Base-by-base conservation (phyloP, 2,113 vertebrate species). In the Vireo altiloquus region DNA sequence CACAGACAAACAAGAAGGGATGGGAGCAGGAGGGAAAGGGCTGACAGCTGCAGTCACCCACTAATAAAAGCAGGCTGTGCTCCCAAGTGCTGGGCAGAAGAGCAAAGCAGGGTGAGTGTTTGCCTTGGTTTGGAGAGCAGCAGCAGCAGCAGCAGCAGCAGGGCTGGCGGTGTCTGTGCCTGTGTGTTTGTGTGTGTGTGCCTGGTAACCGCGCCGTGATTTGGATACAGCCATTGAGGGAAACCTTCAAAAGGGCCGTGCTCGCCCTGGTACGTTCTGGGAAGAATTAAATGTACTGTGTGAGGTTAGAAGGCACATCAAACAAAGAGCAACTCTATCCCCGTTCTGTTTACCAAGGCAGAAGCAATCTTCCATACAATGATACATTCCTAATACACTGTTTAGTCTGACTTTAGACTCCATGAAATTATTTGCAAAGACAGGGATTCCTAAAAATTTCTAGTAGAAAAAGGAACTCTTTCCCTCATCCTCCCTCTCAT, bases 321-420 rank as follows among this genome's bases (percentile, higher is more conserved):
- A 84, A 92, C 77, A 92, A 59, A 89, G 47, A 69, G 90, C 76
- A 84, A 91, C 27, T 52, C 74, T 91, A 95, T 90, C 69, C 90
- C 33, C 21, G 17, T 61, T 96, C 89, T 92, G 50, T 94, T 91
- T 95, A 96, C 92, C 64, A 44, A 13, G 54, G 91, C 91, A 94
- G 64, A 86, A 95, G 87, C 72, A 77, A 72, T 94, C 66, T 84
- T 78, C 94, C 91, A 77, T 59, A 79, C 74, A 85, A 71, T 7
- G 47, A 82, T 97, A 77, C 88, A 82, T 87, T 97, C 95, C 89
- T 87, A 95, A 94, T 77, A 47, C 14, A 69, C 90, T 97, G 97
- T 98, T 98, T 98, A 98, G 97, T 98, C 97, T 98, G 95, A 94
- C 93, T 80, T 85, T 53, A 82, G 89, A 90, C 56, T 93, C 97